Conservation (phyloP, 2,888 invertebrate species). For the Orchesella flavescens region DNA sequence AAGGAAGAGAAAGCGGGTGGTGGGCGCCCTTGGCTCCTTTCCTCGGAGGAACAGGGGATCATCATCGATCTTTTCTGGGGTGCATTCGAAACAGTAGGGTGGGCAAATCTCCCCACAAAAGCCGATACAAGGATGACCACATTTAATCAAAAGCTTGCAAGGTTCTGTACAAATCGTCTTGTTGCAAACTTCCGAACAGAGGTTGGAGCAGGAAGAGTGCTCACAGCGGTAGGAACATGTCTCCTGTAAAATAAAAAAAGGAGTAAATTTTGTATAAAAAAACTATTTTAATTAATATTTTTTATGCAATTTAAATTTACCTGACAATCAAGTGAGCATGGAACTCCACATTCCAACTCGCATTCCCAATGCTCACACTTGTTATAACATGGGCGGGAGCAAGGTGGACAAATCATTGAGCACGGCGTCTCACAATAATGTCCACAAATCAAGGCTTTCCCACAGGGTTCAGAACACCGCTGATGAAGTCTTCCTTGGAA, state of each 20-base stretch:
- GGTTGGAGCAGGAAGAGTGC: conserved; percentile 60
- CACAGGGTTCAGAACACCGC: conserved; percentile 78
- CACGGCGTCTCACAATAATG: conserved; percentile 74
- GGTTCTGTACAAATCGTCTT: conserved; percentile 73
- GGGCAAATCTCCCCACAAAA: conserved; percentile 83
- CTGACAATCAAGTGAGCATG: conserved; percentile 44
- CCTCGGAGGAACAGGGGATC: conserved; percentile 37
- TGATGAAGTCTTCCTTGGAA: conserved; percentile 79
- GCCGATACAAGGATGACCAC: conserved; percentile 75
- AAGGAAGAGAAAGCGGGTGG: conserved; percentile 71
- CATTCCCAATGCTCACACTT: conserved; percentile 68
- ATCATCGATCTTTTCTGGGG: conserved; percentile 73
- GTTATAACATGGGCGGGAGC: conserved; percentile 44
- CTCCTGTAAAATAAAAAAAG: conserved; percentile 50
- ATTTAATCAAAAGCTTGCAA: conserved; percentile 73
- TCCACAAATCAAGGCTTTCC: conserved; percentile 79
- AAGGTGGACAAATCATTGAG: conserved; percentile 32
- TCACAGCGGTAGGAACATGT: conserved; percentile 62
- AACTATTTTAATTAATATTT: no score
- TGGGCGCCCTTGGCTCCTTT: not conserved
- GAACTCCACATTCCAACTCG: conserved; percentile 64
- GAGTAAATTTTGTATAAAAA: no score
- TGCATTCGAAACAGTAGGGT: conserved; percentile 78
- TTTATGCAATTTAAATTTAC: conserved; percentile 27
- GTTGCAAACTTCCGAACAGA: conserved; percentile 73